phyloP scores from a whole-genome alignment of 2,797 vertebrate genomes.

The Thunnus albacares region DNA sequence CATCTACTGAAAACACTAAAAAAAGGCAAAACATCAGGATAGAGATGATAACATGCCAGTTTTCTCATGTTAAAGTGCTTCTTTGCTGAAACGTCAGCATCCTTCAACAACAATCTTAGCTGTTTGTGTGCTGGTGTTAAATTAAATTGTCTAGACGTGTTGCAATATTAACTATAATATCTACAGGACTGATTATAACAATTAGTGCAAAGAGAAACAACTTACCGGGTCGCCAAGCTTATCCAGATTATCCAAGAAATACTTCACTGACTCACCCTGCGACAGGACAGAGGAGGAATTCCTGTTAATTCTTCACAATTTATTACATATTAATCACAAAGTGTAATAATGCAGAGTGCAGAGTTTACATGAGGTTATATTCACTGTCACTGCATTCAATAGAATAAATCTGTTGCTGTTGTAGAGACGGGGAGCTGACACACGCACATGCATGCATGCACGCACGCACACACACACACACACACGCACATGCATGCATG shows the following conservation, averaged over 20 bases:
- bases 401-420: not conserved
- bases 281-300: slow-evolving; percentile 68
- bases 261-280: slow-evolving; percentile 99
- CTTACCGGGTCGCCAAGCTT: slow-evolving; percentile 95
- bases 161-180: slow-evolving; percentile 42
- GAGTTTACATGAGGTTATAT: not conserved
- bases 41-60: not conserved
- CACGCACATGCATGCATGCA: slow-evolving; percentile 1
- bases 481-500: too few relatives aligned
- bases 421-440: not conserved
- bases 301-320: slow-evolving; percentile 62
- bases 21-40: too few relatives aligned
- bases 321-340: not conserved
- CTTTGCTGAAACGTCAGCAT: not conserved
- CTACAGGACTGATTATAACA: slow-evolving; percentile 41
- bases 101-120: not conserved
- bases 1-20: not conserved
- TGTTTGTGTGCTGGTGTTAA: not conserved
- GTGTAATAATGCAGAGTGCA: too few relatives aligned
- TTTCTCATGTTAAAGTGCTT: not conserved
- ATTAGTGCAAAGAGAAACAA: slow-evolving; percentile 64
- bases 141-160: slow-evolving; percentile 34
- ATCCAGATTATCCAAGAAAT: slow-evolving; percentile 99
- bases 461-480: too few relatives aligned
- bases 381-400: not conserved